Evolutionary conservation across 2,113 vertebrate species (phyloP).

Genomic region (Todiramphus chloris): DNA sequence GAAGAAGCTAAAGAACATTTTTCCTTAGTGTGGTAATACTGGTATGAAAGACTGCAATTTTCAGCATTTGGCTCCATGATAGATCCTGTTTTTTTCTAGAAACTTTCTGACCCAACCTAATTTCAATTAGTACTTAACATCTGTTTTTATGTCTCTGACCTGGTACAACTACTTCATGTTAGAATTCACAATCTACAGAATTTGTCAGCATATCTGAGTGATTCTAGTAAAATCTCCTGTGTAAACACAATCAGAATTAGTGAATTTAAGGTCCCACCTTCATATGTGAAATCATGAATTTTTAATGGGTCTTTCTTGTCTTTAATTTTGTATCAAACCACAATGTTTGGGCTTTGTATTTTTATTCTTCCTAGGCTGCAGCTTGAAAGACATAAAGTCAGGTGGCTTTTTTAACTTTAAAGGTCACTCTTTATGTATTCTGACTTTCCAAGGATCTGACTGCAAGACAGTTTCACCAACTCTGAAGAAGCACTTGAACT

Average conservation of each 20-base stretch:
- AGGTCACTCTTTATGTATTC: not conserved
- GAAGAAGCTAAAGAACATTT: not conserved
- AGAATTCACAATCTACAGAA: not conserved
- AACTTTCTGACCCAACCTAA: not conserved
- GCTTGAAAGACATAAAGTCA: not conserved
- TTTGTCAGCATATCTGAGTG: not conserved
- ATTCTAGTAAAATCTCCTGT: not conserved
- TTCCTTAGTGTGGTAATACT: not conserved
- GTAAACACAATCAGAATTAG: not conserved
- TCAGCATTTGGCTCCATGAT: not conserved
- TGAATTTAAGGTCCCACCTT: not conserved
- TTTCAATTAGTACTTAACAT: not conserved
- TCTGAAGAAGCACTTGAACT: not conserved
- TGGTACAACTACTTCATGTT: not conserved
- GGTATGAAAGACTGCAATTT: not conserved
- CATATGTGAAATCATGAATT: not conserved
- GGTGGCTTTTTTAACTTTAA: not conserved
- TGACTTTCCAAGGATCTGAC: not conserved
- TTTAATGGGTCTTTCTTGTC: not conserved
- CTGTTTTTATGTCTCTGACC: not conserved
- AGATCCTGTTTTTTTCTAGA: not conserved
- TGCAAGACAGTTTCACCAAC: not conserved
- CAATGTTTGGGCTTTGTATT: not conserved
- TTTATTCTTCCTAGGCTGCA: not conserved
- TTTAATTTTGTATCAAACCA: not conserved